A percentile compares a stretch with the other conserved stretches of the same genome.
Evolutionary conservation across 1,140 invertebrate species (phyloP).

Genomic region (Brachionus koreanus): DNA sequence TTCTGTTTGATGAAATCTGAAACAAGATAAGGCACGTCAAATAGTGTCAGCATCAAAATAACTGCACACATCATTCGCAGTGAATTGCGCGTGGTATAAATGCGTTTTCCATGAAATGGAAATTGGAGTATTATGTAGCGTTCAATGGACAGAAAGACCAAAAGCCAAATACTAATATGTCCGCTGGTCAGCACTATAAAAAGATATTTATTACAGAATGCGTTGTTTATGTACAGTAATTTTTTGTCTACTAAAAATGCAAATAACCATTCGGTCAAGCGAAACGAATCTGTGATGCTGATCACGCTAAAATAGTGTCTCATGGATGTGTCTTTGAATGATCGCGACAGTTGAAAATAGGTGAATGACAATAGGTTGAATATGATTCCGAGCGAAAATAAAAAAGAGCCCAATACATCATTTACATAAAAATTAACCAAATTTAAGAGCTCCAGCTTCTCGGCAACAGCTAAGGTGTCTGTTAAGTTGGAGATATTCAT

Average conservation of each 20-base stretch:
- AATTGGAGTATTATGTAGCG: slow-evolving; percentile 33
- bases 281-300: slow-evolving; percentile 15
- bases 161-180: slow-evolving; percentile 36
- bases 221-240: not conserved
- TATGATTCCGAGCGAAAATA: slow-evolving; percentile 5
- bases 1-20: not conserved
- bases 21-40: slow-evolving; percentile 28
- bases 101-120: slow-evolving; percentile 16
- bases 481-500: slow-evolving; percentile 28
- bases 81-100: slow-evolving; percentile 24
- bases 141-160: slow-evolving; percentile 41
- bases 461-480: not conserved
- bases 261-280: slow-evolving; percentile 28
- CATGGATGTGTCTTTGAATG: slow-evolving; percentile 38
- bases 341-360: slow-evolving; percentile 29
- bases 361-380: slow-evolving; percentile 34
- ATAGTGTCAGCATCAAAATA: not conserved
- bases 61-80: slow-evolving; percentile 16
- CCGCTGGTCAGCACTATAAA: slow-evolving; percentile 6
- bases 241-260: slow-evolving; percentile 24
- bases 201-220: not conserved
- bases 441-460: not conserved
- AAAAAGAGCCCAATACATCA: not conserved
- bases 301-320: slow-evolving; percentile 40
- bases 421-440: slow-evolving; percentile 20